Evolutionary conservation across 2,797 vertebrate genomes (phyloP).

Genomic region (Chelmon rostratus): DNA sequence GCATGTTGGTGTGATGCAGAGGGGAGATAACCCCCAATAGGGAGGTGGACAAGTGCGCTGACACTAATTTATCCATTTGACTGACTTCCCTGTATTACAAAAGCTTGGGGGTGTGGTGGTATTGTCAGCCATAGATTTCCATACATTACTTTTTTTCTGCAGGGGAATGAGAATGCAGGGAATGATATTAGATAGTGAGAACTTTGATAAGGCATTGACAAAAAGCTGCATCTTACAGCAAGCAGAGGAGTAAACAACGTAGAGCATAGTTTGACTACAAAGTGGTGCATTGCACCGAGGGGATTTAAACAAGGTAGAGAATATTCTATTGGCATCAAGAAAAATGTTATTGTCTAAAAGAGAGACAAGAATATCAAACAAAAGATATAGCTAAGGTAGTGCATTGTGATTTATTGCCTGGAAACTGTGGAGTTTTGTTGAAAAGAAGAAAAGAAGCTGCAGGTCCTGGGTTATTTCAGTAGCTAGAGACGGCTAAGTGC

Average conservation of each 20-base stretch:
- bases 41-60: slow-evolving; percentile 65
- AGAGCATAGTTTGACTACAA: slow-evolving; percentile 23
- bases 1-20: slow-evolving; percentile 67
- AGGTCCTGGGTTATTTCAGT: slow-evolving; percentile 56
- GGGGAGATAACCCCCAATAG: slow-evolving; percentile 58
- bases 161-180: neutral
- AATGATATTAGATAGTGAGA: slow-evolving; percentile 24
- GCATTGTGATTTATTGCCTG: slow-evolving; percentile 29
- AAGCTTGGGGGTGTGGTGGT: slow-evolving; percentile 44
- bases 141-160: slow-evolving; percentile 33
- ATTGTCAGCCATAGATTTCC: slow-evolving; percentile 55
- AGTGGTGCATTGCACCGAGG: slow-evolving; percentile 18
- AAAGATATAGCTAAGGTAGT: slow-evolving; percentile 23
- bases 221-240: slow-evolving; percentile 25
- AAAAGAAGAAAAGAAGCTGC: slow-evolving; percentile 45
- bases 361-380: slow-evolving; percentile 22
- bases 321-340: slow-evolving; percentile 8
- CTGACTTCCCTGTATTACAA: slow-evolving; percentile 71
- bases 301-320: slow-evolving; percentile 38
- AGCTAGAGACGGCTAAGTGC: slow-evolving; percentile 68
- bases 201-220: slow-evolving; percentile 48
- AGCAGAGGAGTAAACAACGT: slow-evolving; percentile 27
- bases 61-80: slow-evolving; percentile 81
- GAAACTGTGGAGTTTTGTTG: slow-evolving; percentile 42
- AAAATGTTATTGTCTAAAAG: slow-evolving; percentile 20